Conservation (phyloP, 2,888 invertebrate genomes). For the Ypsolopha sequella region DNA sequence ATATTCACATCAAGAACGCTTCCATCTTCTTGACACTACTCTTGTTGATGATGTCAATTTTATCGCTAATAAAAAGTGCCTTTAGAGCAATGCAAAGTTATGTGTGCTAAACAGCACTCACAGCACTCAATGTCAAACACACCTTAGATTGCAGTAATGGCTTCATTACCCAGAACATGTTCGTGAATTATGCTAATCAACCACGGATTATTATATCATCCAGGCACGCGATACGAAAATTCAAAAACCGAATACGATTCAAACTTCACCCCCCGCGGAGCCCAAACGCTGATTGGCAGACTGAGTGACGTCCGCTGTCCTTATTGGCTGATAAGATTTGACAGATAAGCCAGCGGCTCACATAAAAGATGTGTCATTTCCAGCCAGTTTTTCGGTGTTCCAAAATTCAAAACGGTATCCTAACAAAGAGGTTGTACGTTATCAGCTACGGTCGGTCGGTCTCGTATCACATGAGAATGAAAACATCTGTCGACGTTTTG, state of each 20-base stretch:
- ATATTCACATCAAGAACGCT: no score
- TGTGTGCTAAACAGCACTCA: no score
- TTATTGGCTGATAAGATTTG: conserved; percentile 68
- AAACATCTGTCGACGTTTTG: conserved; percentile 61
- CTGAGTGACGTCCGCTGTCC: conserved; percentile 67
- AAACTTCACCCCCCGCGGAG: conserved; percentile 56
- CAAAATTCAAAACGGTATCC: conserved; percentile 55
- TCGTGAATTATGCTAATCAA: conserved; percentile 41
- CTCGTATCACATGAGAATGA: conserved; percentile 57
- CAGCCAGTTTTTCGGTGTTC: conserved; percentile 43
- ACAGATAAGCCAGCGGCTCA: conserved; percentile 59
- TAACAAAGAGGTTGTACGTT: conserved; percentile 37
- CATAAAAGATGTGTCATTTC: conserved; percentile 60
- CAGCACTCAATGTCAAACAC: no score
- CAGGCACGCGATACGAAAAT: conserved; percentile 51
- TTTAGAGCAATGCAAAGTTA: no score
- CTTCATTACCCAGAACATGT: conserved; percentile 37
- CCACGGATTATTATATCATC: conserved; percentile 36
- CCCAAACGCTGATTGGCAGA: conserved; percentile 57
- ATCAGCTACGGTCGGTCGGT: conserved; percentile 25
- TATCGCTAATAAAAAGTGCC: no score
- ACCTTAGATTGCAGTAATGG: conserved; percentile 21
- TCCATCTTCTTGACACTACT: no score
- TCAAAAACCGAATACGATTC: conserved; percentile 20
- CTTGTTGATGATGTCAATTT: no score